Base-by-base conservation (phyloP, 2,888 invertebrate genomes). In the Eristalis pertinax region DNA sequence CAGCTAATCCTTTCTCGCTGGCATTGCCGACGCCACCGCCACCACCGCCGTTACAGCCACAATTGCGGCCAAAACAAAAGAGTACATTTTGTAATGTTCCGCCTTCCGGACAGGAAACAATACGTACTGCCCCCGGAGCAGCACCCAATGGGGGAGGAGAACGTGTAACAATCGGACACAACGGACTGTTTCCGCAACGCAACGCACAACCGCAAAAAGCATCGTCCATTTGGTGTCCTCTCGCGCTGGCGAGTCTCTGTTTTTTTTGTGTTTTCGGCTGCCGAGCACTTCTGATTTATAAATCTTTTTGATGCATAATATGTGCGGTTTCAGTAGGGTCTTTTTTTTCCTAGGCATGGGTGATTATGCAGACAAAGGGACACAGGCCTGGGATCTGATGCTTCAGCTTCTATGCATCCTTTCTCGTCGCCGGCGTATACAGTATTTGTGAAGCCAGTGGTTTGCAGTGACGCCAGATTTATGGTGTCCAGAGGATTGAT, bases 61-160 rank as follows among this genome's bases (percentile, higher is more conserved):
- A 50, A 50, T 50, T 50, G 50, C 5, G 38, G 10, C 10, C 19
- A 69, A 69, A 76, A 85, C 81, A 85, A 85, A 81, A 77, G 76
- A 85, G 69, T 80, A 75, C 81, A 84, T 72, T 85, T 81, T 72
- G 64, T 84, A 84, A 75, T 85, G 70, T 76, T 85, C 73, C 76
- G 73, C 76, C 11, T 60, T 77, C 63, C 84, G 62, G 75, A 4
- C 70, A 24, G 62, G 68, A 38, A 67, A 80, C 76, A 74, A 74
- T 70, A 63, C 50, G 50, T 50, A 19, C 43, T 15, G 56, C 7
- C 26, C 24, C 24, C 38, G 50, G 72, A 81, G 56, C 81, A 69
- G 69, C 11, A 69, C 11, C 26, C 60, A 60, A 32, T 13, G 63
- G 26, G 67, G 72, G 70, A 35, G 74, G 74, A 79, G 13, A 65